phyloP scores from a whole-genome alignment of 2,113 vertebrate species.

The Cisticola juncidis region DNA sequence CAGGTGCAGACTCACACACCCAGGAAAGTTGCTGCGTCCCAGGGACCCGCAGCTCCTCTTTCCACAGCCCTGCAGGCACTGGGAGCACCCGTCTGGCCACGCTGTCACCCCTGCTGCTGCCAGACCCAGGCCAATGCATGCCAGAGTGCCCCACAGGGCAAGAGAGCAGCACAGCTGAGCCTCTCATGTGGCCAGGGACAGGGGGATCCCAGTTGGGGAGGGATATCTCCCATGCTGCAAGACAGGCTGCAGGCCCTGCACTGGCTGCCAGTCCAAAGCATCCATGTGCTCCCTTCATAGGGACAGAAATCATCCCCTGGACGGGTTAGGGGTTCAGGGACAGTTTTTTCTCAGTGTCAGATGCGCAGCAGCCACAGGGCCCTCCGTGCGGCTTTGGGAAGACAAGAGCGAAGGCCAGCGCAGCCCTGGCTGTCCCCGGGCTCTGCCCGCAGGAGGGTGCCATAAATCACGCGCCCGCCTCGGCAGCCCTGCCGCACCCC shows the following conservation, averaged over 20 bases:
- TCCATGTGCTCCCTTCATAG: neutral
- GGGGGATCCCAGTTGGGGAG: neutral
- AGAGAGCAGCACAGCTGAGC: neutral
- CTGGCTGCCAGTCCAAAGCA: neutral
- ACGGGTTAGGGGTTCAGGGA: accelerated
- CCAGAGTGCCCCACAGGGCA: neutral
- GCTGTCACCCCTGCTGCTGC: neutral
- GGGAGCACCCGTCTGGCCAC: neutral
- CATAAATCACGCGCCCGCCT: neutral
- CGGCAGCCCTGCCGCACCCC: neutral
- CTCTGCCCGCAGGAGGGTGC: neutral
- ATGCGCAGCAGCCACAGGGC: neutral
- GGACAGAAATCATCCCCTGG: neutral
- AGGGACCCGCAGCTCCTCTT: accelerated
- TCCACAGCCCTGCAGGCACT: neutral
- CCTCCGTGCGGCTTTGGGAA: neutral
- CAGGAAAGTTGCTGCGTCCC: neutral
- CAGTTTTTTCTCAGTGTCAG: neutral
- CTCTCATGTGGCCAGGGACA: accelerated
- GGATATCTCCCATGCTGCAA: neutral
- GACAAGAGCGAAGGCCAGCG: accelerated
- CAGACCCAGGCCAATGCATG: neutral
- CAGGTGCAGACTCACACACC: accelerated
- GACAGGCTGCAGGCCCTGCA: neutral
- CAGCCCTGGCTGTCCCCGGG: neutral